Evolutionary conservation across 2,113 vertebrate species (phyloP), one percentile per base, ranked within the genome.

Genomic region (Thryonomys swinderianus): DNA sequence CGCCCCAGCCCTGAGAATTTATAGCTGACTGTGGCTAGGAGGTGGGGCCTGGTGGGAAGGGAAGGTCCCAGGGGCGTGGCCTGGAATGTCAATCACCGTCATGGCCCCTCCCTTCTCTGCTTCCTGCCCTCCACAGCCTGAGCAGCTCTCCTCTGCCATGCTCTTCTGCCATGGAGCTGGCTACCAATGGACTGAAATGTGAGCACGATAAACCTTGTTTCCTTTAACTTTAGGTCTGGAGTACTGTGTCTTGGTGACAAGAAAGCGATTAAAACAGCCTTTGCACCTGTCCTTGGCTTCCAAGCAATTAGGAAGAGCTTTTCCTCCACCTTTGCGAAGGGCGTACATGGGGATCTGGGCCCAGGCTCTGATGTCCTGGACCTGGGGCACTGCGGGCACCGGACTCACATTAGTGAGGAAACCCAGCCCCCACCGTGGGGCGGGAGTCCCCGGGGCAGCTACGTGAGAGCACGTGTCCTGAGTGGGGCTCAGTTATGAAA

Each of bases 381-480:
- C 57, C 51, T 1, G 0, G 16, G 74, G 67, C 82, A 53, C 30
- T 30, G 48, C 10, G 67, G 37, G 45, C 7, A 6, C 64, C 11
- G 59, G 57, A 67, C 55, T 25, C 1, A 11, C 30, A 62, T 5
- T 4, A n/a, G 42, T 91, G 96, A 94, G 27, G 95, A 95, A 96
- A 90, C 82, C 71, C 67, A 37, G n/a, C 14, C 51, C 32, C 48
- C 10, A 10, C 6, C 48, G 48, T 51, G 48, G 48, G 10, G 48
- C 48, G 10, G 10, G 10, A 51, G 48, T n/a, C 51, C 73, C 81
- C 4, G 17, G 69, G 62, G 71, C 25, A n/a, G 61, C 69, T 59
- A 57, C 85, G 91, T 55, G 74, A 7, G 80, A 76, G 69, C 91
- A 88, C 79, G 83, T 88, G 95, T 94, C 88, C 91, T 73, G 91